These are phyloP conservation scores for Operophtera brumata DNA, from an alignment of 2,888 invertebrate species.

Conservation along the genomic window DNA sequence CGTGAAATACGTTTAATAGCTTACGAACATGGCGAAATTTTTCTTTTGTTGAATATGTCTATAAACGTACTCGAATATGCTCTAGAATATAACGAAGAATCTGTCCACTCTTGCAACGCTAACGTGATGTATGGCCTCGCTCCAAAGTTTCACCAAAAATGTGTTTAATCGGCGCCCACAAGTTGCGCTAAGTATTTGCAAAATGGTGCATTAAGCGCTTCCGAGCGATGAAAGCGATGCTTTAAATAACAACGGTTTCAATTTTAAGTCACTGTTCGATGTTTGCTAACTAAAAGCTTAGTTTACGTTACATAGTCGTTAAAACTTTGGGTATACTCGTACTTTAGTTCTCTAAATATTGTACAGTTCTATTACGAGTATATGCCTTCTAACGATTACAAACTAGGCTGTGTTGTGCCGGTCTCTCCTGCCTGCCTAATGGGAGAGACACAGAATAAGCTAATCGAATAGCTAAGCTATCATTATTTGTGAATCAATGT, in stretches of 20 bases:
- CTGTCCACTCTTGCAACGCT: background rate
- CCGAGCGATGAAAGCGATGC: slow-evolving; percentile 8
- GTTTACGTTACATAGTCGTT: background rate
- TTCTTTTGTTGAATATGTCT: too few species aligned
- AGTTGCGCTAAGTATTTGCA: slow-evolving; percentile 18
- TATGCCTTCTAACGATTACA: too few species aligned
- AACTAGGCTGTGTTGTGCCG: too few species aligned
- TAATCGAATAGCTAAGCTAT: too few species aligned
- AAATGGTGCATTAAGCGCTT: slow-evolving; percentile 26
- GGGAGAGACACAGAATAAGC: too few species aligned
- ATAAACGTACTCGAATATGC: background rate
- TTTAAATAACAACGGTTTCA: slow-evolving; percentile 16
- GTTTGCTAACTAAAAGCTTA: slow-evolving; percentile 7
- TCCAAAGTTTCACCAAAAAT: slow-evolving; percentile 11
- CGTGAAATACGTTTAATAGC: too few species aligned
- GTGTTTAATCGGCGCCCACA: slow-evolving; percentile 18
- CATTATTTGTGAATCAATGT: too few species aligned
- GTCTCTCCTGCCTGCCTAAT: too few species aligned
- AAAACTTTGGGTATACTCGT: too few species aligned
- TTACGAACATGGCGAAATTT: too few species aligned
- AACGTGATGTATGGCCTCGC: background rate
- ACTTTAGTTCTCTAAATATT: too few species aligned
- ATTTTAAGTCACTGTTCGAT: slow-evolving; percentile 4
- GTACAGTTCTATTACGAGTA: too few species aligned
- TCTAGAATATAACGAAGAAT: background rate